Conservation (phyloP, 1,140 invertebrate genomes). For the Diprion similis region DNA sequence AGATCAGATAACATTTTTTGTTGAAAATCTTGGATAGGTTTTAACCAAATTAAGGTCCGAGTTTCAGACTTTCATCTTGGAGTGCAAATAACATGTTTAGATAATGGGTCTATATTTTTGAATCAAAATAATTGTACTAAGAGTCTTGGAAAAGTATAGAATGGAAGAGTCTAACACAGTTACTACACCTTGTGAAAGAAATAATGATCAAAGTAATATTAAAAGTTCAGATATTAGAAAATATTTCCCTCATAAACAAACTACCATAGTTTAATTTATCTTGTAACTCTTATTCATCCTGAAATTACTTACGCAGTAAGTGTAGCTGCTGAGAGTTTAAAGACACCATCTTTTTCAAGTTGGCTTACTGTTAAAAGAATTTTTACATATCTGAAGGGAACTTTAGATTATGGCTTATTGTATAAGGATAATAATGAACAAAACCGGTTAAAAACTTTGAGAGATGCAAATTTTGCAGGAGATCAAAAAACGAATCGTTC, state of each 20-base stretch:
- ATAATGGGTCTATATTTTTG: constrained; percentile 28
- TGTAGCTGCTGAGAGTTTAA: too few relatives aligned
- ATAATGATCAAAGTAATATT: constrained; percentile 11
- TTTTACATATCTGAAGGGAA: not conserved
- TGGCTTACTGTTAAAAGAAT: not conserved
- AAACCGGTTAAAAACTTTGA: not conserved
- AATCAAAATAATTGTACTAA: constrained; percentile 34
- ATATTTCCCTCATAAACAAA: not conserved
- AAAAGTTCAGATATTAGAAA: constrained; percentile 18
- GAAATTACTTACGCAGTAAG: too few relatives aligned
- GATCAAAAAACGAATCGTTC: not conserved
- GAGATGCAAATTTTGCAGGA: not conserved
- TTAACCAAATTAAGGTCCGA: too few relatives aligned
- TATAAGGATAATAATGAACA: not conserved
- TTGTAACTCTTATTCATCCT: too few relatives aligned
- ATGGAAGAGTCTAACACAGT: constrained; percentile 37
- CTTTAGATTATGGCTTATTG: not conserved
- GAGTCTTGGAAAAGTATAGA: constrained; percentile 36
- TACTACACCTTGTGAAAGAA: constrained; percentile 34
- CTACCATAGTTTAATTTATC: too few relatives aligned
- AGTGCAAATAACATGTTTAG: constrained; percentile 38
- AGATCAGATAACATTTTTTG: constrained; percentile 37
- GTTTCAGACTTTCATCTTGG: constrained; percentile 39
- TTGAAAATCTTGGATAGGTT: constrained; percentile 28
- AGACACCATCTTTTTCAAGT: not conserved